A percentile compares a stretch with the other conserved stretches of the same genome.
phyloP scores from a whole-genome alignment of 2,113 vertebrate species.

The Solenodon paradoxus region DNA sequence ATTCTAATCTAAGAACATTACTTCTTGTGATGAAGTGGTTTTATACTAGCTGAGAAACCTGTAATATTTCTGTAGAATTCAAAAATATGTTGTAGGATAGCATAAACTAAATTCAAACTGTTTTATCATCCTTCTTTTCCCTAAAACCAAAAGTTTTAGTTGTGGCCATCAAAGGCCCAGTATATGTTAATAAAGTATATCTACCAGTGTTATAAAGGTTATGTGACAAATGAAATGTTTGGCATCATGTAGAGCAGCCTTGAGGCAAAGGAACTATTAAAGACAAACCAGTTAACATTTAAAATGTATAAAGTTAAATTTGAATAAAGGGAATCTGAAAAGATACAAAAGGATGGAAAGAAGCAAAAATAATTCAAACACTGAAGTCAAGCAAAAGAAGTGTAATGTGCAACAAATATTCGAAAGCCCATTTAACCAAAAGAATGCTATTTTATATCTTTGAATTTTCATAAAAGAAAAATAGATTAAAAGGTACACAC shows the following conservation, averaged over 20 bases:
- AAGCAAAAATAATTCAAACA: slow-evolving; percentile 2
- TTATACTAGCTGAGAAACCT: not conserved
- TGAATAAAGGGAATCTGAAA: not conserved
- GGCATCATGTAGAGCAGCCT: not conserved
- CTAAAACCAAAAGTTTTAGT: not conserved
- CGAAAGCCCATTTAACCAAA: slow-evolving; percentile 36
- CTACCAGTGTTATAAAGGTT: fast-evolving
- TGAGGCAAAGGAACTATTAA: not conserved
- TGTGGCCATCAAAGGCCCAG: not conserved
- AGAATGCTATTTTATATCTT: not conserved
- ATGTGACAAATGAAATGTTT: not conserved
- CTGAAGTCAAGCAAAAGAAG: not conserved
- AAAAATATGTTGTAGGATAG: not conserved
- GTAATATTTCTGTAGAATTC: not conserved
- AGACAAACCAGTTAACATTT: slow-evolving; percentile 36
- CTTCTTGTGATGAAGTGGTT: not conserved
- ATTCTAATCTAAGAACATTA: not conserved
- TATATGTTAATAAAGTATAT: not conserved
- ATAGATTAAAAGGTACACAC: slow-evolving; percentile 9
- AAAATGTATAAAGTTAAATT: not conserved
- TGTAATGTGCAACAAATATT: slow-evolving; percentile 35
- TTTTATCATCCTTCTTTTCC: not conserved
- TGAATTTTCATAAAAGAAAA: not conserved
- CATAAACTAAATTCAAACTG: not conserved
- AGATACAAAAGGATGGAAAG: slow-evolving; percentile 23